These are phyloP conservation scores for Copidosoma floridanum DNA, from an alignment of 1,140 invertebrate species.

Conservation along the genomic window DNA sequence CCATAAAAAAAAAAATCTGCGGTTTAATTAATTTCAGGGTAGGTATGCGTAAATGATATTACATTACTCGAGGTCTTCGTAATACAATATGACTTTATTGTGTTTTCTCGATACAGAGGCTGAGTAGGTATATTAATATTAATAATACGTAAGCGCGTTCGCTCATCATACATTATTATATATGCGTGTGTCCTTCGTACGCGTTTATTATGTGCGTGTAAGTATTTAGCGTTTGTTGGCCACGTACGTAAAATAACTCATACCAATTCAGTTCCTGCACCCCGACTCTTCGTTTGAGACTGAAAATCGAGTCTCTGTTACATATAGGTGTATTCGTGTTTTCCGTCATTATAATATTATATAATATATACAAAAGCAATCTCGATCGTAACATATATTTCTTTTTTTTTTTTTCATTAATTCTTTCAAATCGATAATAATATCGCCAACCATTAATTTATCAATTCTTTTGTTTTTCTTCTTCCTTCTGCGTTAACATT, in stretches of 20 bases:
- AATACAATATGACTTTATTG: slow-evolving; percentile 49
- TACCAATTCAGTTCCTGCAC: no score
- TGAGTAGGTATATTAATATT: slow-evolving; percentile 41
- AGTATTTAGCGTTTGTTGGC: slow-evolving; percentile 27
- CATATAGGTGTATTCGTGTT: no score
- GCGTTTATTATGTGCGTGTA: slow-evolving; percentile 23
- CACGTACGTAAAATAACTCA: neutral
- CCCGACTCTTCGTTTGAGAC: neutral
- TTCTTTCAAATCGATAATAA: slow-evolving; percentile 50
- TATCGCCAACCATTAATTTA: slow-evolving; percentile 55
- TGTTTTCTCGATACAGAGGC: slow-evolving; percentile 46
- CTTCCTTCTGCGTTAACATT: slow-evolving; percentile 8
- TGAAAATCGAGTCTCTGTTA: slow-evolving; percentile 12
- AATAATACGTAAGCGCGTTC: slow-evolving; percentile 35
- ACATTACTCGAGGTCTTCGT: no score
- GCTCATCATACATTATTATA: no score
- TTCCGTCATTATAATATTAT: slow-evolving; percentile 35
- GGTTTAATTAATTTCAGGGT: no score
- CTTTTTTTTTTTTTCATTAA: no score
- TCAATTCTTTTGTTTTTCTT: slow-evolving; percentile 44
- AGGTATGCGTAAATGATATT: no score
- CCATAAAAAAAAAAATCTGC: no score
- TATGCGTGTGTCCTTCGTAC: slow-evolving; percentile 28
- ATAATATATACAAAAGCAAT: slow-evolving; percentile 48
- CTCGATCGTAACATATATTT: slow-evolving; percentile 42